These are phyloP conservation scores for Pituophis catenifer DNA, from an alignment of 2,113 vertebrate genomes.

Conservation along the genomic window DNA sequence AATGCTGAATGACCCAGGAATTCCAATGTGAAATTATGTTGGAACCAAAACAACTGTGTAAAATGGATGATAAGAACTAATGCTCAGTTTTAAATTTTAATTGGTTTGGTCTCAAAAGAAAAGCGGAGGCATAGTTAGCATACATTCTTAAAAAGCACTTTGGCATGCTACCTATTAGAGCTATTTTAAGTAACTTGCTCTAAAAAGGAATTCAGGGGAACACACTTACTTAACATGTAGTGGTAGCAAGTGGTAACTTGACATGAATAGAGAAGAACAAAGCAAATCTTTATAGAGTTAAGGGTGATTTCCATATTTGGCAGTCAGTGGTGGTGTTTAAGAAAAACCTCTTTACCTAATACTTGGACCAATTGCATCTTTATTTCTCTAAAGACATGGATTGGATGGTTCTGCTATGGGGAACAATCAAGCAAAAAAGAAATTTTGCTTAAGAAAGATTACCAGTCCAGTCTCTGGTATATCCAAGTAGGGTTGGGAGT, in stretches of 20 bases:
- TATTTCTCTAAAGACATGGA: neutral
- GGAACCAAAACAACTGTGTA: constrained; percentile 63
- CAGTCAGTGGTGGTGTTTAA: neutral
- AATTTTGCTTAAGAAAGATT: neutral
- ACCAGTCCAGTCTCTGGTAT: neutral
- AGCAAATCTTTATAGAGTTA: neutral
- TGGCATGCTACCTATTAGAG: constrained; percentile 45
- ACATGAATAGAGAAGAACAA: constrained; percentile 20
- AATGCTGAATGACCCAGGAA: constrained; percentile 51
- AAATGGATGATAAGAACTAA: constrained; percentile 73
- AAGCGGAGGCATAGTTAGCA: constrained; percentile 43
- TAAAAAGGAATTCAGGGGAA: constrained; percentile 35
- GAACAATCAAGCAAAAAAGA: neutral
- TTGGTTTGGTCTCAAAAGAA: constrained; percentile 48
- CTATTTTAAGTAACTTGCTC: constrained; percentile 52
- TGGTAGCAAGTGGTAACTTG: neutral
- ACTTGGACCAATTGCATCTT: neutral
- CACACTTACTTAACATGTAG: constrained; percentile 17
- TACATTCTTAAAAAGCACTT: constrained; percentile 44
- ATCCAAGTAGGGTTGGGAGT: neutral
- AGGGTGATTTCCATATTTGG: neutral
- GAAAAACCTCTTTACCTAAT: neutral
- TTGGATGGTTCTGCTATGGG: neutral
- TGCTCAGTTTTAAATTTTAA: constrained; percentile 72
- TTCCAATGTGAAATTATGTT: constrained; percentile 61